Evolutionary conservation across 2,888 invertebrate species (phyloP).

Genomic region (Cordilura impudica): DNA sequence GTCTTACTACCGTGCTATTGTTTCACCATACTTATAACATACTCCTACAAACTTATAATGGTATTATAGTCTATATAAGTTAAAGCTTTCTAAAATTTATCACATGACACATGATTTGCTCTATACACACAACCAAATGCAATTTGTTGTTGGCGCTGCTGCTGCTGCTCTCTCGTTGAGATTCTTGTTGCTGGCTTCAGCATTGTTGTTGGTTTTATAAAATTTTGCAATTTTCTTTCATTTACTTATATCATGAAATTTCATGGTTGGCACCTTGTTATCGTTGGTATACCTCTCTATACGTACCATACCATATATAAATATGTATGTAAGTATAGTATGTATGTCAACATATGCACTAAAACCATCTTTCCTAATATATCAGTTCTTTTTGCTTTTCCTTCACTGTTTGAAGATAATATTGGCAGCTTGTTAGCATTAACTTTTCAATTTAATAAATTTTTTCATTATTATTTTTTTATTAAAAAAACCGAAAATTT

Average conservation of each 20-base stretch:
- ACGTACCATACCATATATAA: not conserved
- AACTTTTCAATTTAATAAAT: not conserved
- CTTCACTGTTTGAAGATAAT: conserved; percentile 30
- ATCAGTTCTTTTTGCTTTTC: conserved; percentile 1
- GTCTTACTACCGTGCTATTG: not conserved
- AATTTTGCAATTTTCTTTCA: conserved; percentile 46
- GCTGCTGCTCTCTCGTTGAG: not conserved
- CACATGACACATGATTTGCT: conserved; percentile 54
- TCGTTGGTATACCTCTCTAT: conserved; percentile 35
- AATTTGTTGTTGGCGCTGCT: conserved; percentile 3
- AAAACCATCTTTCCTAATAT: not conserved
- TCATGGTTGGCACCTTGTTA: conserved; percentile 72
- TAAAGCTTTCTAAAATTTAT: conserved; percentile 35
- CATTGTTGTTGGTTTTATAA: not conserved
- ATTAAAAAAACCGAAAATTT: not conserved
- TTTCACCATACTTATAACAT: not conserved
- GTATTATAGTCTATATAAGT: too few relatives aligned
- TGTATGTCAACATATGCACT: not conserved
- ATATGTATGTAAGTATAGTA: not conserved
- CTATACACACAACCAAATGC: not conserved
- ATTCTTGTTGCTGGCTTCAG: not conserved
- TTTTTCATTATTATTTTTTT: not conserved
- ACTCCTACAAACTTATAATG: too few relatives aligned
- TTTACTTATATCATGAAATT: conserved; percentile 63
- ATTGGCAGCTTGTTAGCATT: conserved; percentile 50